These are phyloP conservation scores for Andrena bicolor DNA, from an alignment of 2,888 invertebrate genomes.

Conservation along the genomic window DNA sequence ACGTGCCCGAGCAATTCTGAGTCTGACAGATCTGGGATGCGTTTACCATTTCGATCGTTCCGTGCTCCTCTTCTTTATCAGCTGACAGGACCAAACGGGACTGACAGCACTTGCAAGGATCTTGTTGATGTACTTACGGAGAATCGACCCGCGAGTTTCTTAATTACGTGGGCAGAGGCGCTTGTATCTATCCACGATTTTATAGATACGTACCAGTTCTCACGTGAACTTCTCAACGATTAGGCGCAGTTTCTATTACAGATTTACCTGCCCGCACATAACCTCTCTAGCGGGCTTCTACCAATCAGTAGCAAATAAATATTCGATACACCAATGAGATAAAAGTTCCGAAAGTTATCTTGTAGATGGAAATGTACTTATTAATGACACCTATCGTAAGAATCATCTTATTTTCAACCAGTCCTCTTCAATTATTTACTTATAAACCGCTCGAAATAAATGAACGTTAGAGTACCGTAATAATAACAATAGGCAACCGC, in stretches of 20 bases:
- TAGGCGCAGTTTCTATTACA: conserved; percentile 14
- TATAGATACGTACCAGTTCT: conserved; percentile 1
- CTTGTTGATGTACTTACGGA: conserved; percentile 71
- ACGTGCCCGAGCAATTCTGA: background rate
- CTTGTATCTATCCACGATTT: conserved; percentile 55
- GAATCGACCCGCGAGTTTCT: conserved; percentile 75
- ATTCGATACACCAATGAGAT: background rate
- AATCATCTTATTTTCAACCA: no score
- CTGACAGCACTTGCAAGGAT: conserved; percentile 68
- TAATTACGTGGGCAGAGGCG: conserved; percentile 62
- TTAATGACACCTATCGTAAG: no score
- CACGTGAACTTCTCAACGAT: conserved; percentile 27
- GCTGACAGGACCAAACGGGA: conserved; percentile 75
- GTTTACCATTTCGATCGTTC: conserved; percentile 73
- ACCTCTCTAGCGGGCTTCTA: background rate
- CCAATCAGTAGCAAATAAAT: conserved; percentile 15
- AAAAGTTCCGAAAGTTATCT: no score
- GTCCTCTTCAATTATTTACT: no score
- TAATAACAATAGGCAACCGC: conserved; percentile 5
- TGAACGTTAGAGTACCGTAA: conserved; percentile 1
- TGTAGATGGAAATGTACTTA: no score
- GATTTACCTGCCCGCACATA: conserved; percentile 6
- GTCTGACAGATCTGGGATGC: background rate
- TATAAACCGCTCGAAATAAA: no score
- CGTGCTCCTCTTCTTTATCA: conserved; percentile 63